Evolutionary conservation across 2,797 vertebrate species (phyloP).

Genomic region (Chloroceryle amazona): DNA sequence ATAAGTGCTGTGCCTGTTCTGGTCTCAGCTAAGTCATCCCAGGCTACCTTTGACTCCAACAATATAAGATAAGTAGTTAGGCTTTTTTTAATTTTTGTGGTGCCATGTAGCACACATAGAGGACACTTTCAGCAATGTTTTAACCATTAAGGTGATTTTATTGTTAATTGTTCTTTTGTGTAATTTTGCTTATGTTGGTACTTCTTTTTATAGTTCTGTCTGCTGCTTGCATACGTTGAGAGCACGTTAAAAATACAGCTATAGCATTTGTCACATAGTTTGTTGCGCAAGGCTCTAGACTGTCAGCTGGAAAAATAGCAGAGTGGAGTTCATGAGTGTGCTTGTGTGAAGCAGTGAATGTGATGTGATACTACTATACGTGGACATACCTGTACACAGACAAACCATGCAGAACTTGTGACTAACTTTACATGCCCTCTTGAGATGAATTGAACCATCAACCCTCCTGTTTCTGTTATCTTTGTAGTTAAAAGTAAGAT

Average conservation of each 20-base stretch:
- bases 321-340: neutral
- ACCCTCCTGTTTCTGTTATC: neutral
- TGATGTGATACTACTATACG: neutral
- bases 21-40: neutral
- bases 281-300: neutral
- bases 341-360: neutral
- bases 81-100: neutral
- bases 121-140: neutral
- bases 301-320: neutral
- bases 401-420: neutral
- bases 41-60: neutral
- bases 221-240: neutral
- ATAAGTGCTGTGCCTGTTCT: neutral
- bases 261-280: neutral
- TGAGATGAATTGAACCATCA: neutral
- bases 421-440: neutral
- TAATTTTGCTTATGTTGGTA: neutral
- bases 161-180: neutral
- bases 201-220: neutral
- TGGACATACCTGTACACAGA: neutral
- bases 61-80: neutral
- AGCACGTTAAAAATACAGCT: neutral
- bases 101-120: neutral
- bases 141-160: neutral
- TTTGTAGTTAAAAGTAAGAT: neutral